Conservation (phyloP, 2,888 invertebrate species). For the Volucella bombylans region DNA sequence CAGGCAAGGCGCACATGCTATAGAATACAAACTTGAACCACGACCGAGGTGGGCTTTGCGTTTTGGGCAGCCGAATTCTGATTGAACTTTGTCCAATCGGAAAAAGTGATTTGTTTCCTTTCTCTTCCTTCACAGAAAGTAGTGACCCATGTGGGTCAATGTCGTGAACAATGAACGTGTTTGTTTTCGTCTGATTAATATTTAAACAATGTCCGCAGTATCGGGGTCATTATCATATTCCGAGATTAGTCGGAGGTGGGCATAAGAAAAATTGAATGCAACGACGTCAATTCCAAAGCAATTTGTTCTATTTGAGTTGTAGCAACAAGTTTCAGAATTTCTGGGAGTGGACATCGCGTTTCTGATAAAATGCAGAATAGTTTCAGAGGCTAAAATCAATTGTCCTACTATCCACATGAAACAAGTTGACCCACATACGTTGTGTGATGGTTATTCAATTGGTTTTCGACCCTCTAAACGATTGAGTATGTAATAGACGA, state of each 20-base stretch:
- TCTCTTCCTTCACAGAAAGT: too few relatives aligned
- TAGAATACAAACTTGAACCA: too few relatives aligned
- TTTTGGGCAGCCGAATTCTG: neutral
- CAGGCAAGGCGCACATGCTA: too few relatives aligned
- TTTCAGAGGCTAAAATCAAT: neutral
- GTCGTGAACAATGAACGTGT: slow-evolving; percentile 12
- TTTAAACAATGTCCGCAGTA: slow-evolving; percentile 16
- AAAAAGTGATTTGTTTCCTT: too few relatives aligned
- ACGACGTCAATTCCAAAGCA: neutral
- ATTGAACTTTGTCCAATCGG: neutral
- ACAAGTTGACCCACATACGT: slow-evolving; percentile 11
- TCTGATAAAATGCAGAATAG: neutral
- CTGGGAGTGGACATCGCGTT: neutral
- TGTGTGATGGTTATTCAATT: slow-evolving; percentile 2
- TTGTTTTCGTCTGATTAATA: slow-evolving; percentile 34
- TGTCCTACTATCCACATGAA: slow-evolving; percentile 9
- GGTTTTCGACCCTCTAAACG: neutral
- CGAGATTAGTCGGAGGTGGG: neutral
- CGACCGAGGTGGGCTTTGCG: too few relatives aligned
- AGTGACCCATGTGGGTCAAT: slow-evolving; percentile 22
- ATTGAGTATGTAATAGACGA: neutral
- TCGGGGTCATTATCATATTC: slow-evolving; percentile 46
- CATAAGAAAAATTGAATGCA: slow-evolving; percentile 34
- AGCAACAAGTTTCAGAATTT: slow-evolving; percentile 16
- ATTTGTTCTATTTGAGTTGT: slow-evolving; percentile 2